Evolutionary conservation across 2,888 invertebrate species (phyloP), one percentile per base, ranked within the genome.

Genomic region (Ceramica pisi): DNA sequence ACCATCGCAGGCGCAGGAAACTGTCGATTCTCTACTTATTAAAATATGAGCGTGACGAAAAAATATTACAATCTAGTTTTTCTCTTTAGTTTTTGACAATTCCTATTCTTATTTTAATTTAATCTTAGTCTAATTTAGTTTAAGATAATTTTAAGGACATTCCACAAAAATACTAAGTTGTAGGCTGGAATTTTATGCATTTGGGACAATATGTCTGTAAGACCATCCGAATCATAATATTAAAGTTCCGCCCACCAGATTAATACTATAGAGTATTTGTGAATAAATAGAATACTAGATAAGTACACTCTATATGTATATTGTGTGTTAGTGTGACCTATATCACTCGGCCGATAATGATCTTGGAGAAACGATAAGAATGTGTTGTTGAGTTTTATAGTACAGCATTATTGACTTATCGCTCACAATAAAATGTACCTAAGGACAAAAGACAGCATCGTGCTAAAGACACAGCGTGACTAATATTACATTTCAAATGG

Each of bases 311-410:
- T 21, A 56, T 21, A 12, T 1, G 21, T 48, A 12, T 1, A 26
- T 48, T 53, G 23, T 59, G 41, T 44, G 31, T 55, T 62, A 70
- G 64, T n/a, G 21, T 44, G 46, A 26, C 80, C 50, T 66, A 80
- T 74, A 74, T 76, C 48, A 41, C 46, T 23, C 60, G 21, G 53
- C 51, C 61, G 75, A 76, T 74, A 65, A 26, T 23, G 41, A 76
- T 80, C 55, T 56, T 16, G 9, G 46, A 56, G n/a, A 14, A 61
- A 23, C 16, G 80, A 76, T 76, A 75, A 73, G 26, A 80, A 71
- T 26, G 14, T 67, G 44, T 70, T 23, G n/a, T 41, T 26, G 38
- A 57, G 46, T 75, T 50, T 44, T 51, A 57, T 50, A 46, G 16
- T n/a, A 51, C 51, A 62, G 16, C 23, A 23, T 57, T 51, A 48